Conservation (phyloP, 2,888 invertebrate genomes). For the Gymnocheta viridis region DNA sequence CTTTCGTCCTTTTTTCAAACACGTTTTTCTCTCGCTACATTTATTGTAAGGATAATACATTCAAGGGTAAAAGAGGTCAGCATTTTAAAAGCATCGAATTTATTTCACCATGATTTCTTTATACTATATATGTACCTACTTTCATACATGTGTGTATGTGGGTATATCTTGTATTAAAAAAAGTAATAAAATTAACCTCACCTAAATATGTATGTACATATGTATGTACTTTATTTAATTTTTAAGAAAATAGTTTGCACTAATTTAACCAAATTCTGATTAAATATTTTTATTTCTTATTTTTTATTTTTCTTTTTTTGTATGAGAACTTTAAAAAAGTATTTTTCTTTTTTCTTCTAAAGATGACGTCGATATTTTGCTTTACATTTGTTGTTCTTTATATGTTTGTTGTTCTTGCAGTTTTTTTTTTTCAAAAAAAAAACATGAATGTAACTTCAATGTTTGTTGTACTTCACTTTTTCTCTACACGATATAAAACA, state of each 20-base stretch:
- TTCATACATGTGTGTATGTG: too few relatives aligned
- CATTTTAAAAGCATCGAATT: background rate
- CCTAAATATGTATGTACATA: too few relatives aligned
- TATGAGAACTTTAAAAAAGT: constrained; percentile 3
- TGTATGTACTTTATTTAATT: too few relatives aligned
- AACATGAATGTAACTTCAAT: constrained; percentile 38
- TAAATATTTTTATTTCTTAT: background rate
- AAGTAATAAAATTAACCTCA: constrained; percentile 11
- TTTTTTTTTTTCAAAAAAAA: background rate
- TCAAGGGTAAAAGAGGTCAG: constrained; percentile 68
- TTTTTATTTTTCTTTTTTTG: background rate
- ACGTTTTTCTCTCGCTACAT: constrained; percentile 15
- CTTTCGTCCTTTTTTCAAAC: background rate
- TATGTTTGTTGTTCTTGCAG: constrained; percentile 32
- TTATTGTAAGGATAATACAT: constrained; percentile 40
- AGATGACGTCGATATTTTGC: constrained; percentile 50
- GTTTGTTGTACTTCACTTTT: constrained; percentile 43
- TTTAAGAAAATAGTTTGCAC: background rate
- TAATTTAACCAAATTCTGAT: background rate
- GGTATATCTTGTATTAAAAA: background rate
- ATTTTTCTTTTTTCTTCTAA: constrained; percentile 21
- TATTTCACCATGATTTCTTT: constrained; percentile 27
- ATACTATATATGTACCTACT: background rate
- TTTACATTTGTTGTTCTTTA: constrained; percentile 32
- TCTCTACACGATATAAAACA: constrained; percentile 35